Conservation (phyloP, 2,113 vertebrate species). For the Pluvialis apricaria region DNA sequence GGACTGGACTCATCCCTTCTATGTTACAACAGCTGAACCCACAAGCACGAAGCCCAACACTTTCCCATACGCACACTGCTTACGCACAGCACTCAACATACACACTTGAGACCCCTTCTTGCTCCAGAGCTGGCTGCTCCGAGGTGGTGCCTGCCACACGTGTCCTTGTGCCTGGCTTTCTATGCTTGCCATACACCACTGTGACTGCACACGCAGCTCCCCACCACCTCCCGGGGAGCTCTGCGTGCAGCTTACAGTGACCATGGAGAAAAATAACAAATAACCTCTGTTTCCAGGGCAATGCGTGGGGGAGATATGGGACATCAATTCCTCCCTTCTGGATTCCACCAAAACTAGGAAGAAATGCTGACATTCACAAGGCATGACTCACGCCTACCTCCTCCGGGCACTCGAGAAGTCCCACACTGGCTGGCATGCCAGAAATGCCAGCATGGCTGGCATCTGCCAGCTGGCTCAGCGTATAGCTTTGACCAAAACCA, state of each 20-base stretch:
- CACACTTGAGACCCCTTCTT: rapidly evolving
- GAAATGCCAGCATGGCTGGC: not conserved
- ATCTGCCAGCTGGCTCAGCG: not conserved
- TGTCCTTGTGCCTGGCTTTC: not conserved
- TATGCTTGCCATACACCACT: rapidly evolving
- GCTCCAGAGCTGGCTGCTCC: not conserved
- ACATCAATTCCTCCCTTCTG: not conserved
- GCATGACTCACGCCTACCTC: not conserved
- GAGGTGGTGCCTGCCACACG: rapidly evolving
- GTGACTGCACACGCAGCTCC: not conserved
- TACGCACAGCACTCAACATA: rapidly evolving
- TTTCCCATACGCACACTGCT: rapidly evolving
- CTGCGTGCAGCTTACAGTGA: not conserved
- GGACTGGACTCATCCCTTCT: not conserved
- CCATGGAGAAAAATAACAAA: not conserved
- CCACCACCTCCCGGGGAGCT: not conserved
- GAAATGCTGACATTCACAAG: constrained; percentile 6
- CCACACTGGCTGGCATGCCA: not conserved
- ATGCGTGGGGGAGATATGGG: not conserved
- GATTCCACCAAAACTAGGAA: not conserved
- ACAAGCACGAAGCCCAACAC: not conserved
- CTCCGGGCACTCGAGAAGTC: not conserved
- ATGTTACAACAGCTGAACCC: not conserved
- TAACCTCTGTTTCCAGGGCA: not conserved
- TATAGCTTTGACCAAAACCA: not conserved